Conservation (phyloP, 2,797 vertebrate genomes). For the Psittacula derbiana region DNA sequence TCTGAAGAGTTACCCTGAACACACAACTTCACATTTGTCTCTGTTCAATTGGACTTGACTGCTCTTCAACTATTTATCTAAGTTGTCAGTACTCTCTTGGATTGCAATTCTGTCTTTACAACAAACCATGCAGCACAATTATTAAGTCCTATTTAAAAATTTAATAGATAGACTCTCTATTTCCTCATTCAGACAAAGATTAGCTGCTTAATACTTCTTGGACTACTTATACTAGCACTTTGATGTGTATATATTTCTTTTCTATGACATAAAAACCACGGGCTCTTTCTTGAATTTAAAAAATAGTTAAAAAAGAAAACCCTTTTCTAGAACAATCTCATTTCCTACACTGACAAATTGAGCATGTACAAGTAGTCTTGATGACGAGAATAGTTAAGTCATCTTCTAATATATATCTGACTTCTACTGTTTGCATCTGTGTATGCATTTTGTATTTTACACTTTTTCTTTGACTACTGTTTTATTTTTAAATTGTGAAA, state of each 20-base stretch:
- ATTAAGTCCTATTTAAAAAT: not conserved
- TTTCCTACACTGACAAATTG: not conserved
- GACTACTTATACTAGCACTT: not conserved
- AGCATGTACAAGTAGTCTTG: not conserved
- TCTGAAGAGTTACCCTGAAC: not conserved
- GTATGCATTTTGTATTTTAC: not conserved
- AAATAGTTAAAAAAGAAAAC: not conserved
- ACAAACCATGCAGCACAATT: not conserved
- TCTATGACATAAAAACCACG: not conserved
- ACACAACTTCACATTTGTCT: not conserved
- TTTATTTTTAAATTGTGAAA: not conserved
- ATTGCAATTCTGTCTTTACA: not conserved
- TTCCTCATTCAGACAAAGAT: not conserved
- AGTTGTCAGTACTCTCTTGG: not conserved
- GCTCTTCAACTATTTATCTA: not conserved
- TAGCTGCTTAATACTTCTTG: not conserved
- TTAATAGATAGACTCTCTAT: not conserved
- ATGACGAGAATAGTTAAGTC: not conserved
- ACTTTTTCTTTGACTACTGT: not conserved
- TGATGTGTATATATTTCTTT: not conserved
- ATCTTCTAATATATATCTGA: not conserved
- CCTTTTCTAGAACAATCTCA: not conserved
- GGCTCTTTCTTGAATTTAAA: not conserved
- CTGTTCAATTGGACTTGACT: not conserved
- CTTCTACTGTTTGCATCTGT: not conserved